A percentile compares a stretch with the other conserved stretches of the same genome.
phyloP scores from a whole-genome alignment of 1,140 invertebrate genomes.

The Neuroterus valhalla region DNA sequence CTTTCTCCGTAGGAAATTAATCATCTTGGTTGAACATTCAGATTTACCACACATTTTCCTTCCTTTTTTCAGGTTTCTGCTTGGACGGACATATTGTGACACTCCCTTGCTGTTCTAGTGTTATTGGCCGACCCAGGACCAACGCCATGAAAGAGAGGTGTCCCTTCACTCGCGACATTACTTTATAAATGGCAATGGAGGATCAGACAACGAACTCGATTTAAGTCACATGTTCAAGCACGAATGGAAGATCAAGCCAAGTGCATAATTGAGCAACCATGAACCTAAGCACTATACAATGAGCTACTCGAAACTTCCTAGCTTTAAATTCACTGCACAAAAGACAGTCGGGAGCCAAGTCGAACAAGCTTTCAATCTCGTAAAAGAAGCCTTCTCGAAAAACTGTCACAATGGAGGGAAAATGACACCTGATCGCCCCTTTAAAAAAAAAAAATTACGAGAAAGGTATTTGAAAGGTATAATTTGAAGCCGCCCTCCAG shows the following conservation, averaged over 20 bases:
- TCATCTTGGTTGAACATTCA: no score
- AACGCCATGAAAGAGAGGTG: background rate
- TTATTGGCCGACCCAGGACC: background rate
- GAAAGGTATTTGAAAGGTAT: no score
- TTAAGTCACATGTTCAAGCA: constrained; percentile 32
- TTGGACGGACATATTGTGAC: constrained; percentile 1
- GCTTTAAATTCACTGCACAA: constrained; percentile 15
- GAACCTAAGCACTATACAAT: constrained; percentile 10
- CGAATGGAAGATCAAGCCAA: constrained; percentile 23
- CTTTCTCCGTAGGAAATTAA: no score
- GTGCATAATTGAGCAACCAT: constrained; percentile 24
- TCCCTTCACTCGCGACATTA: constrained; percentile 33
- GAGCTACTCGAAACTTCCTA: constrained; percentile 20
- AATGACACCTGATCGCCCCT: background rate
- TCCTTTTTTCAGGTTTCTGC: no score
- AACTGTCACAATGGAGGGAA: constrained; percentile 13
- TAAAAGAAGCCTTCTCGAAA: background rate
- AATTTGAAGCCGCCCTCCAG: no score
- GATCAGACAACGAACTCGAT: constrained; percentile 55
- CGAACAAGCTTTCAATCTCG: constrained; percentile 1
- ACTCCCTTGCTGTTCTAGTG: background rate
- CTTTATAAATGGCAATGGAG: constrained; percentile 43
- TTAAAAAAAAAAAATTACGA: no score
- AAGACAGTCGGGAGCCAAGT: constrained; percentile 8
- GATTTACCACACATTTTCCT: no score